Base-by-base conservation (phyloP, 2,888 invertebrate species). In the Nephrotoma appendiculata region DNA sequence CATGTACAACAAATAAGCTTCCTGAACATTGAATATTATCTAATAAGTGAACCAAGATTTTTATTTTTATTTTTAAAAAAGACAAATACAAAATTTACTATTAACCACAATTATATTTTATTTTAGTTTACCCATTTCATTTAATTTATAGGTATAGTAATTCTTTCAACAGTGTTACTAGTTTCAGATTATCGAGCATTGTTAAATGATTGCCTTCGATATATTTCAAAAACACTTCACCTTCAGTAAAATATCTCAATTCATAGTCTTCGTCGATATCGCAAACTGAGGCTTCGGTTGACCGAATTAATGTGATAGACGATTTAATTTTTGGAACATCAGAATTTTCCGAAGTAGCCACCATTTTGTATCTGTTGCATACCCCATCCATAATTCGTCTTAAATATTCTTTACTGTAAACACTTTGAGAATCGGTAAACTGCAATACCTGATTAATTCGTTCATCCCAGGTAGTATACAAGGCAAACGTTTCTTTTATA, bases 161-260 rank as follows among this genome's bases (percentile, higher is more conserved):
- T 44, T 91, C 91, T 87, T 95, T 95, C 85, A 95, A 94, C 44
- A 94, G 92, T 88, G 94, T 93, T 0, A 94, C 93, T 86, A 94
- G 91, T 88, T 93, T 93, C 86, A 93, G 92, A 89, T 94, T 95
- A 12, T 95, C 94, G 88, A 96, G 89, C 89, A 96, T 95, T 83
- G 94, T 94, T 0, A 93, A 90, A 89, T 96, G 96, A 89, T 95
- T 95, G 9, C 96, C 96, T 89, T 95, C 95, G 12, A 95, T 91
- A 85, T 92, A 93, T 88, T 94, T 93, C 0, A 95, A 92, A 0
- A 93, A 92, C 0, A 95, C 92, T 2, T 92, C 92, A 0, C 92
- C 92, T 42, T 93, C 92, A 0, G 94, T 94, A 42, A 93, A 90
- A 90, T 93, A 92, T 0, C 93, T 93, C 0, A 96, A 90, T 19